These are phyloP conservation scores for Ceriagrion tenellum DNA, from an alignment of 2,888 invertebrate genomes.

Conservation along the genomic window DNA sequence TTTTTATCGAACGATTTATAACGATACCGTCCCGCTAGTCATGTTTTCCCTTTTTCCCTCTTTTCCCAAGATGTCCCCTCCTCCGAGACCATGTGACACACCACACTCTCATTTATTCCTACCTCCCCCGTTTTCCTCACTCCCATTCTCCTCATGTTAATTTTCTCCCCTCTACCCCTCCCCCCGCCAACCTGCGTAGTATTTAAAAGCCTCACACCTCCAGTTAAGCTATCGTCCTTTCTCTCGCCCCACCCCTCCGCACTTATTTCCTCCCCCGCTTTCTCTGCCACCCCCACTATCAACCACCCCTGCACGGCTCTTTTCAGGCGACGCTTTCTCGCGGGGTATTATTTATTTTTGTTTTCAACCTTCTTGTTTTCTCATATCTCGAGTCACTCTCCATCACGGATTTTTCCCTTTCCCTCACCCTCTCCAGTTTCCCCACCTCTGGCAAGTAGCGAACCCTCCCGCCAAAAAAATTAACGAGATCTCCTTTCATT, in stretches of 20 bases:
- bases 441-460: not conserved
- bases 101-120: not conserved
- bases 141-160: not conserved
- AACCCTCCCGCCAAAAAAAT: not conserved
- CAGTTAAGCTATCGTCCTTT: not conserved
- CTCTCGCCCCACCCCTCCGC: not conserved
- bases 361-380: constrained; percentile 37
- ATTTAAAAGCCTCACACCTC: no score
- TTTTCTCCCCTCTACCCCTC: no score
- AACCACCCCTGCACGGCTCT: no score
- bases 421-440: not conserved
- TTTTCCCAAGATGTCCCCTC: not conserved
- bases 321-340: not conserved
- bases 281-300: not conserved
- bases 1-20: no score
- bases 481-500: not conserved
- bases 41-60: not conserved
- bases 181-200: no score
- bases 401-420: not conserved
- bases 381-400: constrained; percentile 52
- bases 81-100: not conserved
- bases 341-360: no score
- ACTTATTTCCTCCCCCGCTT: not conserved
- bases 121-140: not conserved
- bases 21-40: no score